These are phyloP conservation scores for Cheilosia impressa DNA, from an alignment of 2,888 invertebrate species.

Conservation along the genomic window DNA sequence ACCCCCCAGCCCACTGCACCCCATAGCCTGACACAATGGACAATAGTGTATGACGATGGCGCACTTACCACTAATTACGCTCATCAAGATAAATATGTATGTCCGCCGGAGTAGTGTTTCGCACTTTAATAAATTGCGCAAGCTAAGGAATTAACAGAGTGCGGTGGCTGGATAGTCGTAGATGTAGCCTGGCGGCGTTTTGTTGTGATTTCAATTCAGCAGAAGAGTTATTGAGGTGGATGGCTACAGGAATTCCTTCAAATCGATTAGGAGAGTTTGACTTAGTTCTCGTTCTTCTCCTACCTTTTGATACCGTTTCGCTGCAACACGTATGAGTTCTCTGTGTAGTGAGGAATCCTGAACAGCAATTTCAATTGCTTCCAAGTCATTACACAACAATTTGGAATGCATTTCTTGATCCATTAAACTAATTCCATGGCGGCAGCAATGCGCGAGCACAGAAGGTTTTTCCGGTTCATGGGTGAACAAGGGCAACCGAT, in stretches of 20 bases:
- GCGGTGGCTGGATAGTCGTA: neutral
- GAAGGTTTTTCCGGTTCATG: conserved; percentile 46
- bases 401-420: conserved; percentile 73
- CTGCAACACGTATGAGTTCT: conserved; percentile 20
- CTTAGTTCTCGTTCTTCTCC: conserved; percentile 11
- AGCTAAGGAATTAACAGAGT: conserved; percentile 36
- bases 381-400: conserved; percentile 73
- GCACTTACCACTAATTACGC: conserved; percentile 73
- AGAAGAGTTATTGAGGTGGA: conserved; percentile 19
- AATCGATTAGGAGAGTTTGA: conserved; percentile 67
- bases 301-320: conserved; percentile 10
- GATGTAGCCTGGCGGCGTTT: conserved; percentile 34
- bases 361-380: conserved; percentile 69
- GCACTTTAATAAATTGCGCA: conserved; percentile 69
- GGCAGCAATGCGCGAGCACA: conserved; percentile 8
- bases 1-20: neutral
- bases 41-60: conserved; percentile 58
- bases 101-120: conserved; percentile 64
- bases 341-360: conserved; percentile 45
- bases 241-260: conserved; percentile 56
- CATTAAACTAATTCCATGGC: conserved; percentile 73
- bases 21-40: conserved; percentile 51
- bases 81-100: conserved; percentile 71
- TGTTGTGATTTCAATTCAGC: conserved; percentile 50
- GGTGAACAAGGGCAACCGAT: conserved; percentile 13